phyloP scores from a whole-genome alignment of 2,888 invertebrate species.

The Hirtodrosophila histrioides region DNA sequence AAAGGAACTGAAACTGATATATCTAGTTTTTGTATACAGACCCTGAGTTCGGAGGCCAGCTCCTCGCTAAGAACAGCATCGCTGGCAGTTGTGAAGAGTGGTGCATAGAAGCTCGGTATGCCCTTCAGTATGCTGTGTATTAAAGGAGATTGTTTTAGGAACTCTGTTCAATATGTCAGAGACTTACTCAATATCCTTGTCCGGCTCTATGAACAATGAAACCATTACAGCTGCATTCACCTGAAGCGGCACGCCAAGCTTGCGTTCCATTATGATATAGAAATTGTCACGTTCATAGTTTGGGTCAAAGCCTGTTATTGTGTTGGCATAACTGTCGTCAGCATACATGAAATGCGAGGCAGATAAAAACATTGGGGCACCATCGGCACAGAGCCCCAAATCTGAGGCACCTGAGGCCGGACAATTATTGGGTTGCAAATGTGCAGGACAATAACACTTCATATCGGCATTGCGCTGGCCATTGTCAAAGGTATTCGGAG shows the following conservation, averaged over 20 bases:
- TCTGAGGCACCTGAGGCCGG: constrained; percentile 87
- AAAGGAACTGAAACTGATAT: background rate
- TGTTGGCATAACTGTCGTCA: constrained; percentile 87
- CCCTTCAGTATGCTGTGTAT: constrained; percentile 64
- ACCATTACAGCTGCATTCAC: constrained; percentile 91
- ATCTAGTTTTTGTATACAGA: constrained; percentile 12
- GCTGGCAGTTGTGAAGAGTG: constrained; percentile 74
- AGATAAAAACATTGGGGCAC: constrained; percentile 92
- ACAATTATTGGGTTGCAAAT: constrained; percentile 82
- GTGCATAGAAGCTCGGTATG: constrained; percentile 75
- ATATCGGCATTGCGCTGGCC: constrained; percentile 86
- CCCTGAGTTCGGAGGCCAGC: constrained; percentile 72
- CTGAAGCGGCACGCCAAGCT: constrained; percentile 90
- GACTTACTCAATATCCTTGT: constrained; percentile 86
- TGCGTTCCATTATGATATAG: constrained; percentile 89
- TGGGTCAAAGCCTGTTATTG: constrained; percentile 88
- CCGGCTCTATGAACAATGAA: constrained; percentile 86
- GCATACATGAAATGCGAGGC: constrained; percentile 92
- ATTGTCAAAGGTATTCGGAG: constrained; percentile 90
- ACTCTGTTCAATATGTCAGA: accelerated
- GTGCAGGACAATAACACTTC: constrained; percentile 88
- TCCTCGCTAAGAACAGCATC: constrained; percentile 60
- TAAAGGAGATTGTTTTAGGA: background rate
- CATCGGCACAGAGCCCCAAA: constrained; percentile 89
- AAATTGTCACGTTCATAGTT: constrained; percentile 88